These are phyloP conservation scores for Melieria picta DNA, from an alignment of 2,888 invertebrate genomes.

Conservation along the genomic window DNA sequence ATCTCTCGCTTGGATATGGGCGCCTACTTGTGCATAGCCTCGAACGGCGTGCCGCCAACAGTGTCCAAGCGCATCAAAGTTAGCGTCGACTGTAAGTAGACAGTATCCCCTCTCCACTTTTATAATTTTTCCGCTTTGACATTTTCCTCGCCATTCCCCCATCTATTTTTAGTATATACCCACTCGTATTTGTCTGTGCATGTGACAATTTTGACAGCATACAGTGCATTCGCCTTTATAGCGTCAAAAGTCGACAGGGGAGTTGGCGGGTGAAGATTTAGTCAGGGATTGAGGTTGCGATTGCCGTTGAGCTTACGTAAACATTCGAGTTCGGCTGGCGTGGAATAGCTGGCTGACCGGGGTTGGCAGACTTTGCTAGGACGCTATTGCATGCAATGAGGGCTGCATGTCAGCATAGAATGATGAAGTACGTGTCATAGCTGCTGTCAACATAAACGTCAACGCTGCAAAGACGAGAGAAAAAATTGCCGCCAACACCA, in stretches of 20 bases:
- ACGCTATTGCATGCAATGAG: not conserved
- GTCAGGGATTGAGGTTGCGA: no score
- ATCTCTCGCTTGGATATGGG: conserved; percentile 92
- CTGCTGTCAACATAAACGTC: conserved; percentile 36
- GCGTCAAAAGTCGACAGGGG: no score
- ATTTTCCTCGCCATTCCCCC: not conserved
- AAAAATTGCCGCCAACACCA: not conserved
- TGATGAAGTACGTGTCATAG: conserved; percentile 28
- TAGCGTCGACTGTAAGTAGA: conserved; percentile 92
- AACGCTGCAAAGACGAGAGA: conserved; percentile 2
- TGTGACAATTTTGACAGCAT: conserved; percentile 12
- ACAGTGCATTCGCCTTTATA: conserved; percentile 1
- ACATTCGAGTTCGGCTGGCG: not conserved
- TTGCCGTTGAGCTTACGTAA: no score
- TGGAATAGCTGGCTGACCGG: not conserved
- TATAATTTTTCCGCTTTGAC: conserved; percentile 3
- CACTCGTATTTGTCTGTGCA: no score
- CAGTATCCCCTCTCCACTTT: not conserved
- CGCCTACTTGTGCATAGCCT: conserved; percentile 89
- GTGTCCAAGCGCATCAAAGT: conserved; percentile 93
- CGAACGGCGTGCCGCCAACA: conserved; percentile 88
- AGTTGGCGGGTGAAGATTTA: not conserved
- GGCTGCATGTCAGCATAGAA: conserved; percentile 29
- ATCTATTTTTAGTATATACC: no score
- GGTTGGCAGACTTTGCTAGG: not conserved